Conservation (phyloP, 2,797 vertebrate genomes). For the Lutjanus argentimaculatus region DNA sequence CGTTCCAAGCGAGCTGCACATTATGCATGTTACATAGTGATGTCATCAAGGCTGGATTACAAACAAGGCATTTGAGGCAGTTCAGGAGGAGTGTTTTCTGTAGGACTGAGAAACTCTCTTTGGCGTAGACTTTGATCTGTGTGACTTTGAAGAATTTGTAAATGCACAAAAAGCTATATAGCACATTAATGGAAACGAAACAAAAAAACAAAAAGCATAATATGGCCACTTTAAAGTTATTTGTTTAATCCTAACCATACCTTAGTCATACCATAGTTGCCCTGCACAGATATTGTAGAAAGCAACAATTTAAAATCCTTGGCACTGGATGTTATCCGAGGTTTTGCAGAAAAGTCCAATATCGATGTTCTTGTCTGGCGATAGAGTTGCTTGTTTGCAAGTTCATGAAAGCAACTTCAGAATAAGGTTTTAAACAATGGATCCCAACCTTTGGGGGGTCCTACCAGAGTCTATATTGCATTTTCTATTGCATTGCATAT, state of each 20-base stretch:
- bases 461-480: slow-evolving; percentile 54
- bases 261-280: neutral
- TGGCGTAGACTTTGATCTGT: no score
- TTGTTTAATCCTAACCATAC: neutral
- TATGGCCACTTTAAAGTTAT: neutral
- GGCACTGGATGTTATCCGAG: slow-evolving; percentile 31
- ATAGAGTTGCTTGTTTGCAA: neutral
- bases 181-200: no score
- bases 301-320: slow-evolving; percentile 48
- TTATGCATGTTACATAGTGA: no score
- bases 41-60: no score
- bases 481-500: slow-evolving; percentile 66
- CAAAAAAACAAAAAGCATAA: no score
- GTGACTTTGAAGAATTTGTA: no score
- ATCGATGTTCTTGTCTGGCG: slow-evolving; percentile 1
- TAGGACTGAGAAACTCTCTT: no score
- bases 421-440: slow-evolving; percentile 10
- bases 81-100: no score
- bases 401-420: slow-evolving; percentile 19
- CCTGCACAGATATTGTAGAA: slow-evolving; percentile 12
- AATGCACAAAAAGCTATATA: no score
- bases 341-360: slow-evolving; percentile 18
- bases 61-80: no score
- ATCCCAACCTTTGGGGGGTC: slow-evolving; percentile 1
- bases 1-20: no score